phyloP scores from a whole-genome alignment of 2,888 invertebrate species.

The Sabatieria punctata region DNA sequence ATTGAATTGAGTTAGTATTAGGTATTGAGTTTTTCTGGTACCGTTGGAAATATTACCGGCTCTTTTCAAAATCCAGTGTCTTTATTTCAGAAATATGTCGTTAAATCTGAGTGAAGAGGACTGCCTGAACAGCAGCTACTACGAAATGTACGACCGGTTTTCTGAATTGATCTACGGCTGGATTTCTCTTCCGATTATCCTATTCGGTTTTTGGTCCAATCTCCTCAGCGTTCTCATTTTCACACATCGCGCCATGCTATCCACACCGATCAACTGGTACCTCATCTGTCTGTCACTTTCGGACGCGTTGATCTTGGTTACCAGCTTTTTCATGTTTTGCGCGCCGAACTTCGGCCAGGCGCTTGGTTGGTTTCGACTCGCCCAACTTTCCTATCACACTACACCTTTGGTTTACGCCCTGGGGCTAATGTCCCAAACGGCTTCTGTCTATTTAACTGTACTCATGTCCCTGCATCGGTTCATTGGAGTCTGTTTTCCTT shows the following conservation, averaged over 20 bases:
- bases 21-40: too few species aligned
- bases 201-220: slow-evolving; percentile 12
- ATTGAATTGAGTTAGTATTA: too few species aligned
- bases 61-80: too few species aligned
- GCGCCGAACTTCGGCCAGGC: slow-evolving; percentile 36
- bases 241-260: slow-evolving; percentile 25
- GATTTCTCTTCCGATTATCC: slow-evolving; percentile 8
- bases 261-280: slow-evolving; percentile 32
- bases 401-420: slow-evolving; percentile 2
- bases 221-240: slow-evolving; percentile 20
- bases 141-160: too few species aligned
- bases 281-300: slow-evolving; percentile 31
- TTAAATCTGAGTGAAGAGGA: too few species aligned
- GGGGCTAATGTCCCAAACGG: slow-evolving; percentile 5
- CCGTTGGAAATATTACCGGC: too few species aligned
- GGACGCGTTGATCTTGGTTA: slow-evolving; percentile 16
- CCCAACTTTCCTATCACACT: too few species aligned
- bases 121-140: too few species aligned
- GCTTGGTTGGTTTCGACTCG: slow-evolving; percentile 46
- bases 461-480: slow-evolving; percentile 61
- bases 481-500: slow-evolving; percentile 32
- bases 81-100: too few species aligned
- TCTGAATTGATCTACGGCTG: too few species aligned
- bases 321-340: slow-evolving; percentile 57
- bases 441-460: slow-evolving; percentile 39